Evolutionary conservation across 2,113 vertebrate species (phyloP).

Genomic region (Ctenodactylus gundi): DNA sequence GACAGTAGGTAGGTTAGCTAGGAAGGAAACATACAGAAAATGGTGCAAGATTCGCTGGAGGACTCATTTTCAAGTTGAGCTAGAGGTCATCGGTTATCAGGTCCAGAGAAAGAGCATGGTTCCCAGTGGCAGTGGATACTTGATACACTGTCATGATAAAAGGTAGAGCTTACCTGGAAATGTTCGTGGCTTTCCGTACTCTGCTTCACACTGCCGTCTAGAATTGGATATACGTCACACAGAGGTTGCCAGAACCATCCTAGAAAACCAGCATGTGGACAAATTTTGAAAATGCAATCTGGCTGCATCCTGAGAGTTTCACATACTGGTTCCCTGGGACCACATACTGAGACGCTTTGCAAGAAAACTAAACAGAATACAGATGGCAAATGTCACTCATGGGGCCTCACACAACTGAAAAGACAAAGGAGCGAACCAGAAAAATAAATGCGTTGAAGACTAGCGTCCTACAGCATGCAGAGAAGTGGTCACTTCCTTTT

Average conservation of each 20-base stretch:
- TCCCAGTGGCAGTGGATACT: background rate
- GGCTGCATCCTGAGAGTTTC: background rate
- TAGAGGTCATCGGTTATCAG: background rate
- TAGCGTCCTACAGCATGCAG: background rate
- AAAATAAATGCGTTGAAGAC: background rate
- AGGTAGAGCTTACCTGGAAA: background rate
- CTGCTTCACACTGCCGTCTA: background rate
- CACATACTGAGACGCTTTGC: constrained; percentile 57
- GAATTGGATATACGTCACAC: background rate
- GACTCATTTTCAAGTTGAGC: background rate
- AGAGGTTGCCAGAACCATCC: constrained; percentile 27
- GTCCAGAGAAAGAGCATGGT: background rate
- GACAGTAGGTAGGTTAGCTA: no score
- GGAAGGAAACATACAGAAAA: background rate
- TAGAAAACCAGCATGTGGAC: constrained; percentile 2
- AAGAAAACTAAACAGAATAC: constrained; percentile 65
- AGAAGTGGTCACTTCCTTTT: background rate
- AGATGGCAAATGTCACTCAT: constrained; percentile 60
- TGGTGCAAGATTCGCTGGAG: background rate
- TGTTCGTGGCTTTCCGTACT: background rate
- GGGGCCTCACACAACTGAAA: constrained; percentile 36
- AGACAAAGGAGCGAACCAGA: constrained; percentile 10
- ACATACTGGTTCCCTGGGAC: constrained; percentile 29
- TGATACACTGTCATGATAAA: background rate
- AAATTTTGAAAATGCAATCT: constrained; percentile 60